phyloP scores from a whole-genome alignment of 2,797 vertebrate species.

The Dryobates pubescens region DNA sequence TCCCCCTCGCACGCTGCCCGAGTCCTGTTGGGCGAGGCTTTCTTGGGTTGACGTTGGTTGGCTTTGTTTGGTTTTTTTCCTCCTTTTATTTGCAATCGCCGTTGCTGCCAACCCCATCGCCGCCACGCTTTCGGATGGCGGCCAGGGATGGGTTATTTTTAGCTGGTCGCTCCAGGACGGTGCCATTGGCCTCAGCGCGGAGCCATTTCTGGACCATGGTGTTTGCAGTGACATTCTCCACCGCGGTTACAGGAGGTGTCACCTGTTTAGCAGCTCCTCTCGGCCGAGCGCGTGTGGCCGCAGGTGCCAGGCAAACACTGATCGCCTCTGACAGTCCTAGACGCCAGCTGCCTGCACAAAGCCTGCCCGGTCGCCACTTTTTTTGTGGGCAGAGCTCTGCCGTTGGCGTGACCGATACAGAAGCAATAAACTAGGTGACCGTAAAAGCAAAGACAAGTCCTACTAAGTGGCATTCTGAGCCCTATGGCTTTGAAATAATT shows the following conservation, averaged over 20 bases:
- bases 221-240: conserved; percentile 56
- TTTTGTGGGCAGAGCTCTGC: conserved; percentile 77
- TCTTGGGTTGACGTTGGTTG: not conserved
- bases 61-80: not conserved
- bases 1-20: conserved; percentile 38
- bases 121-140: fast-evolving
- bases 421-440: conserved; percentile 88
- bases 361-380: conserved; percentile 75
- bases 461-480: conserved; percentile 89
- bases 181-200: conserved; percentile 28
- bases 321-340: conserved; percentile 89
- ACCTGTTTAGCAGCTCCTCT: conserved; percentile 87
- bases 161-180: conserved; percentile 10
- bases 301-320: conserved; percentile 86
- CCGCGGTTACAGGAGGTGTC: conserved; percentile 77
- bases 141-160: conserved; percentile 72
- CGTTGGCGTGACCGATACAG: conserved; percentile 81
- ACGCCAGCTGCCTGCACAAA: conserved; percentile 80
- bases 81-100: not conserved
- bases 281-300: conserved; percentile 80
- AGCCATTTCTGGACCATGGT: conserved; percentile 68
- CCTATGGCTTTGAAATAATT: conserved; percentile 94
- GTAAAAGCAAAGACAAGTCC: conserved; percentile 85
- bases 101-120: not conserved
- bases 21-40: conserved; percentile 13